Conservation (phyloP, 2,888 invertebrate genomes). For the Caenorhabditis wallacei region DNA sequence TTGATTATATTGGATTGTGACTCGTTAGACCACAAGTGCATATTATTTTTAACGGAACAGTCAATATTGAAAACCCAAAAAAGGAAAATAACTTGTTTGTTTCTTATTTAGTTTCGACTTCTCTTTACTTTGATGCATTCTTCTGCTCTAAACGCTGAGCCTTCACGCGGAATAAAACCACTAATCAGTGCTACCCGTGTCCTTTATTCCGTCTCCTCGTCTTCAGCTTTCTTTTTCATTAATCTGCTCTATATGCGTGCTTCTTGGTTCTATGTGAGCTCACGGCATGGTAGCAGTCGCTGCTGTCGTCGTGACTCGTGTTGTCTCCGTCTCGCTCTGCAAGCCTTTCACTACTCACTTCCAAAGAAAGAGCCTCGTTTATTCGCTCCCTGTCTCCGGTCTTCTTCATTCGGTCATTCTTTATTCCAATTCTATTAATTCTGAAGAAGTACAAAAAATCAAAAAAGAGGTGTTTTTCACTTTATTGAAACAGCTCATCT, state of each 20-base stretch:
- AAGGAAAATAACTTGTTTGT: no score
- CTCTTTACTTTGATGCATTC: no score
- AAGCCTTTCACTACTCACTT: not conserved
- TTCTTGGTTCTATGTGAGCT: constrained; percentile 40
- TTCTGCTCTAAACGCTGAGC: not conserved
- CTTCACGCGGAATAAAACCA: not conserved
- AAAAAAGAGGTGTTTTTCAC: not conserved
- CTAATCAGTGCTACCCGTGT: constrained; percentile 16
- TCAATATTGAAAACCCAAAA: no score
- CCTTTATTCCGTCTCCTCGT: constrained; percentile 5
- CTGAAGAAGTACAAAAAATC: not conserved
- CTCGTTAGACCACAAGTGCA: no score
- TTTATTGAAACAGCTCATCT: not conserved
- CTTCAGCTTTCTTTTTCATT: constrained; percentile 24
- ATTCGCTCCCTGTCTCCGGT: constrained; percentile 27
- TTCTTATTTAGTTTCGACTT: no score
- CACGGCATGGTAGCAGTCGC: constrained; percentile 12
- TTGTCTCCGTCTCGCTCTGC: constrained; percentile 27
- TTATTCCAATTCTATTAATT: constrained; percentile 11
- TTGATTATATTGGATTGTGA: no score
- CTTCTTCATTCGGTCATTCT: not conserved
- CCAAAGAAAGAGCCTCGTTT: constrained; percentile 37
- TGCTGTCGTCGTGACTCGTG: constrained; percentile 2
- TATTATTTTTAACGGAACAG: no score
- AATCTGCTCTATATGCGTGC: constrained; percentile 17